Evolutionary conservation across 1,140 invertebrate genomes (phyloP).

Genomic region (Drusus annulatus): DNA sequence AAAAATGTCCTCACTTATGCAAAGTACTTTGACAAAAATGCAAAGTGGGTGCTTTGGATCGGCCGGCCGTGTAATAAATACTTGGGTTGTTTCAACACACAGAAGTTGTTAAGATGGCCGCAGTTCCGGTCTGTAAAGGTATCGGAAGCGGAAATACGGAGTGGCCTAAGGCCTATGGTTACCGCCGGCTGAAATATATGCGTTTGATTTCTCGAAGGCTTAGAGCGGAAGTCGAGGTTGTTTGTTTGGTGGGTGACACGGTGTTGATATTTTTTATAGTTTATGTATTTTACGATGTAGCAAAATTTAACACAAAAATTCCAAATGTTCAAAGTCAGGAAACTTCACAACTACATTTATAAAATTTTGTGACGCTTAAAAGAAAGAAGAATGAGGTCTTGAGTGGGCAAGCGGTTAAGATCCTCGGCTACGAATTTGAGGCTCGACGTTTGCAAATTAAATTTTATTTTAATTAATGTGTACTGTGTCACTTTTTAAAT

Average conservation of each 20-base stretch:
- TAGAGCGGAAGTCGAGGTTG: too few species aligned
- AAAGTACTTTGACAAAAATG: slow-evolving; percentile 10
- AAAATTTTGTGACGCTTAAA: too few species aligned
- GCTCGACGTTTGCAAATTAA: too few species aligned
- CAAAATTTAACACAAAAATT: background rate
- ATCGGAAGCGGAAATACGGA: slow-evolving; percentile 8
- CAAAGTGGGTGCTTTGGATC: background rate
- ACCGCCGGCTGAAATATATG: background rate
- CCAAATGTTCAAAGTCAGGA: too few species aligned
- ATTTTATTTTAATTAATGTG: too few species aligned
- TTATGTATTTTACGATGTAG: background rate
- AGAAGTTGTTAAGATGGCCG: background rate
- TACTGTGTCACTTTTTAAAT: too few species aligned
- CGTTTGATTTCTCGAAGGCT: slow-evolving; percentile 2
- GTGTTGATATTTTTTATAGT: too few species aligned
- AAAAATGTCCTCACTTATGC: background rate
- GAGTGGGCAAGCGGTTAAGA: too few species aligned
- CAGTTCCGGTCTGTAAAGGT: background rate
- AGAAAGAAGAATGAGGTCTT: too few species aligned
- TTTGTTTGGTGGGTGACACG: too few species aligned
- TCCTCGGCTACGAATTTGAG: too few species aligned
- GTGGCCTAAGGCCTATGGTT: slow-evolving; percentile 13
- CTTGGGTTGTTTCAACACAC: slow-evolving; percentile 1
- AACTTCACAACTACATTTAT: too few species aligned
- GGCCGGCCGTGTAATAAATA: slow-evolving; percentile 7